Evolutionary conservation across 2,113 vertebrate species (phyloP).

Genomic region (Cheilinus undulatus): DNA sequence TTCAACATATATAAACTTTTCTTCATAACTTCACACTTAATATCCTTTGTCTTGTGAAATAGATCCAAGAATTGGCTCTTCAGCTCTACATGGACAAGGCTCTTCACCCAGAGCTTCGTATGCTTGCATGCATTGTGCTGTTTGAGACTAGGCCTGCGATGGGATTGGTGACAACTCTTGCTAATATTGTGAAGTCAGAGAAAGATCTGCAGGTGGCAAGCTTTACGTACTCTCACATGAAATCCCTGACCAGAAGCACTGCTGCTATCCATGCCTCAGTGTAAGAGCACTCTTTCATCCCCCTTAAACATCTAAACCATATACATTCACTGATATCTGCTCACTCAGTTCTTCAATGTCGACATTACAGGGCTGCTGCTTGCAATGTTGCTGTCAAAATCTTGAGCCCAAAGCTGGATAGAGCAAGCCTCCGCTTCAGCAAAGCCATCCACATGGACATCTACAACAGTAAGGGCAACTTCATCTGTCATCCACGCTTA

Average conservation of each 20-base stretch:
- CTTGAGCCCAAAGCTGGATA: conserved; percentile 80
- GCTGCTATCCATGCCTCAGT: conserved; percentile 71
- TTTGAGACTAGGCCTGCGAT: conserved; percentile 86
- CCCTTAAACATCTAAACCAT: background rate
- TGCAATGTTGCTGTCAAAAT: conserved; percentile 87
- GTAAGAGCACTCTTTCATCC: conserved; percentile 78
- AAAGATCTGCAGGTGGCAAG: conserved; percentile 85
- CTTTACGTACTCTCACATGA: conserved; percentile 88
- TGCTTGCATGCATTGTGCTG: conserved; percentile 85
- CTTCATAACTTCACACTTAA: background rate
- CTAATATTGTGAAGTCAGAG: conserved; percentile 82
- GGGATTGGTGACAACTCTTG: conserved; percentile 80
- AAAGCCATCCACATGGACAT: conserved; percentile 74
- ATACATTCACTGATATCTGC: background rate
- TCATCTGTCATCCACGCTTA: too few species aligned
- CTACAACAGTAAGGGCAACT: conserved; percentile 81
- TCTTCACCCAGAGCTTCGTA: conserved; percentile 83
- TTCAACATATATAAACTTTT: background rate
- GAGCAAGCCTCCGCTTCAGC: conserved; percentile 83
- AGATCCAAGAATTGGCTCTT: conserved; percentile 87
- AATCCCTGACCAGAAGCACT: conserved; percentile 83
- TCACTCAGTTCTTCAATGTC: conserved; percentile 14
- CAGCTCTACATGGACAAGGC: conserved; percentile 84
- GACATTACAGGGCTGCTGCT: conserved; percentile 83
- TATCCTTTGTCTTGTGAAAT: conserved; percentile 24